Evolutionary conservation across 2,888 invertebrate species (phyloP).

Genomic region (Drosophila mulleri): DNA sequence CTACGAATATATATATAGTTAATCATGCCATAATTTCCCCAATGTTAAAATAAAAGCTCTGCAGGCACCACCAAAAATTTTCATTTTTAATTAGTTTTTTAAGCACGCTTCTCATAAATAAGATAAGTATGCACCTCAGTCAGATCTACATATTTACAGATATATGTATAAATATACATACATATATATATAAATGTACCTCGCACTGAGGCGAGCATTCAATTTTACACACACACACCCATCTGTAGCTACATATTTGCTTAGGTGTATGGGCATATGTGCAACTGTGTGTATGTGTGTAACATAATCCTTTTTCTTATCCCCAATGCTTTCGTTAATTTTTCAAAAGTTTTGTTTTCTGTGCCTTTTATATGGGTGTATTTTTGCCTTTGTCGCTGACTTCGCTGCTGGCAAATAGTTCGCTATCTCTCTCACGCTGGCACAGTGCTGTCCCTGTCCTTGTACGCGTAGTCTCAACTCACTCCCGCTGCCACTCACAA

Average conservation of each 20-base stretch:
- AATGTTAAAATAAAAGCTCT: too few species aligned
- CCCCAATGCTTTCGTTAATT: conserved; percentile 63
- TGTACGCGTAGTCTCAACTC: conserved; percentile 27
- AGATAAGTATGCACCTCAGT: background rate
- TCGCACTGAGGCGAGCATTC: background rate
- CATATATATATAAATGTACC: background rate
- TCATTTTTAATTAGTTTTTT: too few species aligned
- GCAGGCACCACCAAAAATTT: too few species aligned
- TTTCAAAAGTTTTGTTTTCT: conserved; percentile 62
- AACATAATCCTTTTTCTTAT: conserved; percentile 69
- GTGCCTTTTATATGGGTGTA: conserved; percentile 54
- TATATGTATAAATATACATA: background rate
- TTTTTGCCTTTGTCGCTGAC: conserved; percentile 39
- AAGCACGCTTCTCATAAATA: conserved; percentile 3
- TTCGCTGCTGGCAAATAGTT: conserved; percentile 29
- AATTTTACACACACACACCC: background rate
- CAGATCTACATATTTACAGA: background rate
- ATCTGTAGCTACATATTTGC: background rate
- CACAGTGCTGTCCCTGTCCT: conserved; percentile 12
- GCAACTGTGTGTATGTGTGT: conserved; percentile 9
- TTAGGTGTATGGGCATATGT: background rate
- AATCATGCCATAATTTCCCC: too few species aligned
- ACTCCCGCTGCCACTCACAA: background rate
- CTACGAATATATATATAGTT: too few species aligned
- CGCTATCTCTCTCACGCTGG: conserved; percentile 35